These are phyloP conservation scores for Boulengeromyrus knoepffleri DNA, from an alignment of 2,113 vertebrate species.

Conservation along the genomic window DNA sequence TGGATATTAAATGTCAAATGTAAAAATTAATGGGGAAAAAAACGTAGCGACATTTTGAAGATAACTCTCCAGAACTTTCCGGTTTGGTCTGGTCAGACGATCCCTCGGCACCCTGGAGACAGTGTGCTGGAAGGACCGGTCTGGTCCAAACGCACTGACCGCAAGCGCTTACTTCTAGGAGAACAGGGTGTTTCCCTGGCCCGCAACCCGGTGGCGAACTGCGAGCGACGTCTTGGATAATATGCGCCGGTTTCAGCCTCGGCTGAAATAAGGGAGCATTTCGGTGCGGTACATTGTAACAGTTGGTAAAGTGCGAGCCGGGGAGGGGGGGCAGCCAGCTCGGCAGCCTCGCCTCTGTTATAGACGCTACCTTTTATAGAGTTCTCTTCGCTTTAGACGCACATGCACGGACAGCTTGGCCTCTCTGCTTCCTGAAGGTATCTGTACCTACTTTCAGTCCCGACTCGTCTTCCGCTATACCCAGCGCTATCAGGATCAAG, in stretches of 20 bases:
- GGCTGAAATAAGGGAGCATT: background rate
- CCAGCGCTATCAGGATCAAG: background rate
- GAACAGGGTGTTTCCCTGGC: constrained; percentile 15
- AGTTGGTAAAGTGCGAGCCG: background rate
- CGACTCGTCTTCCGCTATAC: constrained; percentile 1
- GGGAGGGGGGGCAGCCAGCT: background rate
- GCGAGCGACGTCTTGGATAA: background rate
- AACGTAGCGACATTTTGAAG: background rate
- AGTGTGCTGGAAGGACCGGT: background rate
- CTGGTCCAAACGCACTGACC: background rate
- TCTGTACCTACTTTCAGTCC: background rate
- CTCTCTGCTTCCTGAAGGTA: background rate
- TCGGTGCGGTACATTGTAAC: background rate
- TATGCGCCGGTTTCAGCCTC: background rate
- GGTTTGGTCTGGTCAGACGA: constrained; percentile 4
- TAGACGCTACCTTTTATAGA: constrained; percentile 1
- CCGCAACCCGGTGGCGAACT: background rate
- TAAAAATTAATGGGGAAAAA: background rate
- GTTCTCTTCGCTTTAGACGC: background rate
- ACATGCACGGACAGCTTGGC: background rate
- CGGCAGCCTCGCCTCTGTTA: background rate
- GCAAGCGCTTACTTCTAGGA: constrained; percentile 2
- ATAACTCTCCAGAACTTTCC: constrained; percentile 6
- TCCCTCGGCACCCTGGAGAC: background rate
- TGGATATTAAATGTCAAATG: background rate